Evolutionary conservation across 2,113 vertebrate species (phyloP).

Genomic region (Atrichornis clamosus): DNA sequence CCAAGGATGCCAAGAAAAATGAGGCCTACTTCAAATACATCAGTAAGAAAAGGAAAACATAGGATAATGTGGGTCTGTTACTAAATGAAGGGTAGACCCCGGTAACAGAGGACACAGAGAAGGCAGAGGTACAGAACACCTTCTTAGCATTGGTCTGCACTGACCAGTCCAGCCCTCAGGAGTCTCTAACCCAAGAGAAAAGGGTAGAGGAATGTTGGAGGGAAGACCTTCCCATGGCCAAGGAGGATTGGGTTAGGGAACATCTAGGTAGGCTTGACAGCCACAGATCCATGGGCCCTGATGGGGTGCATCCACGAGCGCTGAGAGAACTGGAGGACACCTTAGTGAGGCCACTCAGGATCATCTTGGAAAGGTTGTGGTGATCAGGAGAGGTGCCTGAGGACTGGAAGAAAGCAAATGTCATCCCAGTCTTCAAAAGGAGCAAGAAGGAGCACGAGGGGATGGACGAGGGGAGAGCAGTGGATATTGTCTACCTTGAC

Average conservation of each 20-base stretch:
- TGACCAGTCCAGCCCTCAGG: not conserved
- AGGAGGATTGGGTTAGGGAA: not conserved
- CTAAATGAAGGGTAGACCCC: not conserved
- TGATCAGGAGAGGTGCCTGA: not conserved
- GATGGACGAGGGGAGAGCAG: not conserved
- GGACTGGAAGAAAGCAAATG: not conserved
- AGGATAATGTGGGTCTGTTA: not conserved
- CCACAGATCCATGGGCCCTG: not conserved
- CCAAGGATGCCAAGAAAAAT: not conserved
- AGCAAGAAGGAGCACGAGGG: not conserved
- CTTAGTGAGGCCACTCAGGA: fast-evolving
- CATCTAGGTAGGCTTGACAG: not conserved
- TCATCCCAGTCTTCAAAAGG: not conserved
- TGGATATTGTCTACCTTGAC: not conserved
- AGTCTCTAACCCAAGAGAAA: not conserved
- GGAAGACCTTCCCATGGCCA: not conserved
- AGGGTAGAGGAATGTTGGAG: not conserved
- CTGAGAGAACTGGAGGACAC: not conserved
- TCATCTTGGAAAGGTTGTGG: not conserved
- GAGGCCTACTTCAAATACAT: not conserved
- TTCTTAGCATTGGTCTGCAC: not conserved
- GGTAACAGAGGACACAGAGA: not conserved
- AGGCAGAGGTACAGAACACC: not conserved
- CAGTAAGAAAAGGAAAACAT: not conserved
- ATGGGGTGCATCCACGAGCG: fast-evolving